Conservation (phyloP, 2,797 vertebrate species). For the Tenualosa ilisha region DNA sequence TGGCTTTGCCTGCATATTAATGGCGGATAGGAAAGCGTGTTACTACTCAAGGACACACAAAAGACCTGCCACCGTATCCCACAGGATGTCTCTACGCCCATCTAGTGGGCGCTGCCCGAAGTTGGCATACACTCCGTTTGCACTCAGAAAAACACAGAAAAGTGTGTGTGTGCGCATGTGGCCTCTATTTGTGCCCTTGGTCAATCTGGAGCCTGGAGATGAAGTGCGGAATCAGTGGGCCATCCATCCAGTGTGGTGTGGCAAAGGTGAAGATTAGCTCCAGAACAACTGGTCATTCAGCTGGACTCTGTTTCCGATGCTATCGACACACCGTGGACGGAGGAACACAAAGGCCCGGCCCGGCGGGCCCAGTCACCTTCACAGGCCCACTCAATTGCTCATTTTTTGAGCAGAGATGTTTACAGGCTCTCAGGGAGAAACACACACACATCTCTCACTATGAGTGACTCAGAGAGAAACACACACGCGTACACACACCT, state of each 20-base stretch:
- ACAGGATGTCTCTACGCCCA: too few relatives aligned
- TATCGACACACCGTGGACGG: background rate
- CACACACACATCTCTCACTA: background rate
- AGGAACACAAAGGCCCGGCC: background rate
- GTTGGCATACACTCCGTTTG: background rate
- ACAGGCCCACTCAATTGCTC: constrained; percentile 38
- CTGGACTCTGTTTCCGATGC: constrained; percentile 23
- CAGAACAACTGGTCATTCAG: constrained; percentile 43
- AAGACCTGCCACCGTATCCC: too few relatives aligned
- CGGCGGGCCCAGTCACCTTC: constrained; percentile 42
- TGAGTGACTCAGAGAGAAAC: too few relatives aligned
- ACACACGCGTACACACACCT: background rate
- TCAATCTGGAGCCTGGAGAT: background rate
- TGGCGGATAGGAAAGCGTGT: too few relatives aligned
- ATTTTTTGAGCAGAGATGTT: constrained; percentile 6
- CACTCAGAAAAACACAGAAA: too few relatives aligned
- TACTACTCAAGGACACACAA: too few relatives aligned
- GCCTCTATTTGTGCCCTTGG: background rate
- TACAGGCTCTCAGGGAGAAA: background rate
- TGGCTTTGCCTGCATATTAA: too few relatives aligned
- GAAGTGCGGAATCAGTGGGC: constrained; percentile 30
- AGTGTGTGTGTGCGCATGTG: background rate
- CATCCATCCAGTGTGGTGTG: constrained; percentile 45
- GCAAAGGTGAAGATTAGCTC: constrained; percentile 39
- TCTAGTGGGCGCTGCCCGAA: background rate